Evolutionary conservation across 2,888 invertebrate genomes (phyloP).

Genomic region (Stenichneumon culpator): DNA sequence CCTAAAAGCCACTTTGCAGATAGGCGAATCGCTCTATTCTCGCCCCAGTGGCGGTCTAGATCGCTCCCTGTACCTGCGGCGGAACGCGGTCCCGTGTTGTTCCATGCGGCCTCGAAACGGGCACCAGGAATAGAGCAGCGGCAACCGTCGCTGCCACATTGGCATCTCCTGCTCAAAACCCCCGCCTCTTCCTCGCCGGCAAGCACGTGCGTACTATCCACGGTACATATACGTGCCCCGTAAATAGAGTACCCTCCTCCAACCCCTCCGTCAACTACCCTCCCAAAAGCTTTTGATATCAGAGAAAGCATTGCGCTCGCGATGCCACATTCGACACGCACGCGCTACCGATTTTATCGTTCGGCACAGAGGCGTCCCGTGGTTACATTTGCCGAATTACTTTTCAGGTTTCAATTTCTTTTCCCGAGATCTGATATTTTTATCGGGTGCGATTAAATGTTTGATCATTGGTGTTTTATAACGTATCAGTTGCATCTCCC

Average conservation of each 20-base stretch:
- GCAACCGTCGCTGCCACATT: conserved; percentile 37
- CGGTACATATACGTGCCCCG: conserved; percentile 72
- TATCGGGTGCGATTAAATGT: neutral
- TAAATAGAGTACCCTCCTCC: conserved; percentile 72
- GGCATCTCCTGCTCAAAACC: conserved; percentile 34
- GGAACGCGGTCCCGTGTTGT: neutral
- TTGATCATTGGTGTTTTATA: neutral
- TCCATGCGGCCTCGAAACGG: conserved; percentile 22
- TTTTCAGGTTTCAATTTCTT: neutral
- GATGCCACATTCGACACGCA: neutral
- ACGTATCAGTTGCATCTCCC: neutral
- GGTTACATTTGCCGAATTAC: neutral
- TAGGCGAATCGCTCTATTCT: conserved; percentile 65
- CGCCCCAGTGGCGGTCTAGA: conserved; percentile 42
- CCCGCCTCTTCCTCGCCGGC: conserved; percentile 40
- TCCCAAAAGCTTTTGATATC: conserved; percentile 5
- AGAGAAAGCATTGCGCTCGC: conserved; percentile 22
- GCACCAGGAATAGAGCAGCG: conserved; percentile 19
- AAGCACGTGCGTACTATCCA: conserved; percentile 69
- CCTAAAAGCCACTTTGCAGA: conserved; percentile 69
- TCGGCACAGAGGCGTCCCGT: neutral
- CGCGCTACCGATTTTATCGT: conserved; percentile 4
- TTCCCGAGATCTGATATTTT: neutral
- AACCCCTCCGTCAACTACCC: neutral
- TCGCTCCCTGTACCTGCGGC: neutral